A percentile compares a stretch with the other conserved stretches of the same genome.
phyloP scores from a whole-genome alignment of 2,888 invertebrate genomes.

The Drosophila longiperda region DNA sequence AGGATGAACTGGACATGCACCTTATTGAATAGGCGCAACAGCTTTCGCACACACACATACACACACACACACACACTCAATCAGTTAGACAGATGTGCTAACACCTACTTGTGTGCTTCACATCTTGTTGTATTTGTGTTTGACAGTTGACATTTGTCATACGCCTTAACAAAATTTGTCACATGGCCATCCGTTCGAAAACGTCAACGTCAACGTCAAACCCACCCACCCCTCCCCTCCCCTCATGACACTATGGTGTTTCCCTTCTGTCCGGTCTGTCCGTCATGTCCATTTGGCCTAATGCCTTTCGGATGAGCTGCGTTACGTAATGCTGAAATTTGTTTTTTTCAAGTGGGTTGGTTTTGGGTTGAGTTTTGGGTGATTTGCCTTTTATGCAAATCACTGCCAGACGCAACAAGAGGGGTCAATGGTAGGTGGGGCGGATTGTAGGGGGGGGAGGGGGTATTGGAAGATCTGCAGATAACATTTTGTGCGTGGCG shows the following conservation, averaged over 20 bases:
- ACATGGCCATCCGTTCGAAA: conserved; percentile 48
- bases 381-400: conserved; percentile 70
- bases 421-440: background rate
- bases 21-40: conserved; percentile 61
- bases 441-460: no score
- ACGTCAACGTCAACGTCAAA: background rate
- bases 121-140: conserved; percentile 64
- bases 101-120: conserved; percentile 48
- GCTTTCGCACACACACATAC: conserved; percentile 47
- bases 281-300: conserved; percentile 33
- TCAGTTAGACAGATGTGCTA: conserved; percentile 23
- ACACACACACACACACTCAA: background rate
- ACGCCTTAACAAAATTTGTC: conserved; percentile 78
- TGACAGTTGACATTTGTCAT: conserved; percentile 81
- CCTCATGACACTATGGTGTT: background rate
- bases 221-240: background rate
- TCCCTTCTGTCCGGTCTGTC: conserved; percentile 1
- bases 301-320: conserved; percentile 63
- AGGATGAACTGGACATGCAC: conserved; percentile 36
- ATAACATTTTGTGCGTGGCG: conserved; percentile 62
- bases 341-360: conserved; percentile 12
- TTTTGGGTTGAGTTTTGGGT: background rate
- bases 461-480: conserved; percentile 28
- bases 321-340: conserved; percentile 35
- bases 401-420: conserved; percentile 41